These are phyloP conservation scores for Irena cyanogastra DNA, from an alignment of 2,113 vertebrate species.

Conservation along the genomic window DNA sequence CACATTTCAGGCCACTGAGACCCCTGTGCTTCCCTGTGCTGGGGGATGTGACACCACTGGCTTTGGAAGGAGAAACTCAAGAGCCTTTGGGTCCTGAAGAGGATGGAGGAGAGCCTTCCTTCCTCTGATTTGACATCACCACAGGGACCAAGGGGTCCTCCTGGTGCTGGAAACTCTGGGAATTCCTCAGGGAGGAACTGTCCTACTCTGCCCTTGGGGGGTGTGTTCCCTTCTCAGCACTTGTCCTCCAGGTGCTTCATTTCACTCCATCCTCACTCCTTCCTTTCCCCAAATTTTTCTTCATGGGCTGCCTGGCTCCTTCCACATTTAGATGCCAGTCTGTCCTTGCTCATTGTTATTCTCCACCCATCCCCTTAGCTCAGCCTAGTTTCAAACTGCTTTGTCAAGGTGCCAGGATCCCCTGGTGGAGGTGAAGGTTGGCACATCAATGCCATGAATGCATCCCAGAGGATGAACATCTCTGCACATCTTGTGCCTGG, in stretches of 20 bases:
- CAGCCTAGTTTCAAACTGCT: background rate
- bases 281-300: background rate
- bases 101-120: background rate
- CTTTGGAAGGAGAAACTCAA: background rate
- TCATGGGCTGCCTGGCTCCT: background rate
- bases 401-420: conserved; percentile 22
- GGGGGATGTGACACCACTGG: background rate
- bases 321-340: background rate
- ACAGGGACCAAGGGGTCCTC: background rate
- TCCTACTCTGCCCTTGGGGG: background rate
- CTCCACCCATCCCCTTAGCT: background rate
- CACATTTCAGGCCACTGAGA: rapidly evolving
- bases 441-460: background rate
- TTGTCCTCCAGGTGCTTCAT: background rate
- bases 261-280: background rate
- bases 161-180: background rate
- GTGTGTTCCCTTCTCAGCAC: background rate
- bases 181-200: background rate
- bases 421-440: background rate
- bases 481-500: background rate
- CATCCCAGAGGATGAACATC: background rate
- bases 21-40: background rate
- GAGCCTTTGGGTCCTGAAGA: background rate
- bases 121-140: background rate
- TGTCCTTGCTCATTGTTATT: conserved; percentile 31